phyloP scores from a whole-genome alignment of 2,113 vertebrate genomes.

The Podiceps cristatus region DNA sequence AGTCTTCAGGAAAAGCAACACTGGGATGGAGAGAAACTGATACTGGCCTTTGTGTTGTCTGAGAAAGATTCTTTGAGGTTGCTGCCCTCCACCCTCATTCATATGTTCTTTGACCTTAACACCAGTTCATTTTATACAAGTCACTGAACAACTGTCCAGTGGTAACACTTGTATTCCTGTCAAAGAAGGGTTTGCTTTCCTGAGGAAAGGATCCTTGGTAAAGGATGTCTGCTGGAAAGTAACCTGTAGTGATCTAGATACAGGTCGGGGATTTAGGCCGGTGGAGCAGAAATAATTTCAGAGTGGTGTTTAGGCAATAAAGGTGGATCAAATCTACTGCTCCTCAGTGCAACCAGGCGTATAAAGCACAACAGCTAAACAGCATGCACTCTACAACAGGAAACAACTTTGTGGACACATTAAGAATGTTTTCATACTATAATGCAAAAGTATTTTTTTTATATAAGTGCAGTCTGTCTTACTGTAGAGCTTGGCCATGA shows the following conservation, averaged over 20 bases:
- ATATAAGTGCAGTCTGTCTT: not conserved
- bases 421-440: not conserved
- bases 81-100: not conserved
- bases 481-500: not conserved
- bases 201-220: not conserved
- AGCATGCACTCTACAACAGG: rapidly evolving
- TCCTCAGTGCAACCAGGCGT: not conserved
- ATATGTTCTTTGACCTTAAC: not conserved
- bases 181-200: not conserved
- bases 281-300: not conserved
- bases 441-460: not conserved
- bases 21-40: not conserved
- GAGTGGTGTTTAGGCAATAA: not conserved
- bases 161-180: not conserved
- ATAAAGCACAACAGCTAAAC: not conserved
- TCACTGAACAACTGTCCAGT: not conserved
- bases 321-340: not conserved
- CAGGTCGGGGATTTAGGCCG: not conserved
- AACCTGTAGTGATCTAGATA: not conserved
- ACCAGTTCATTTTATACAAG: not conserved
- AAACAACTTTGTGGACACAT: not conserved
- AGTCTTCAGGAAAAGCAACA: not conserved
- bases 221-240: not conserved
- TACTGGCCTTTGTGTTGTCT: not conserved
- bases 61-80: not conserved